A percentile compares a stretch with the other conserved stretches of the same genome.
Evolutionary conservation across 2,888 invertebrate genomes (phyloP).

Genomic region (Acronicta aceris): DNA sequence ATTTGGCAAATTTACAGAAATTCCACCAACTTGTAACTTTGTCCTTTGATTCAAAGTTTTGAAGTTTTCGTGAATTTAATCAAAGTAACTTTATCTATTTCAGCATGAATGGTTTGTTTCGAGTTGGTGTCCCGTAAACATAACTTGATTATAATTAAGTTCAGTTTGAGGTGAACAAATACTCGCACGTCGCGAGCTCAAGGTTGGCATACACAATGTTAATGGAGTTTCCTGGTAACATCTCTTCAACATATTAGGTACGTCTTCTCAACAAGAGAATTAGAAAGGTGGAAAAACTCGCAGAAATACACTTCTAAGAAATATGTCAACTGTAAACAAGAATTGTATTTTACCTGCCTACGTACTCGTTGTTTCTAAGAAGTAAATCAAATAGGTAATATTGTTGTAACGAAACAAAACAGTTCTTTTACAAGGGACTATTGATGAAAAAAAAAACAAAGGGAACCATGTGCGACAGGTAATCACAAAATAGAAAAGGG

Average conservation of each 20-base stretch:
- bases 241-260: neutral
- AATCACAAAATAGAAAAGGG: neutral
- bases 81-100: constrained; percentile 69
- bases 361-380: neutral
- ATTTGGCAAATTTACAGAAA: constrained; percentile 52
- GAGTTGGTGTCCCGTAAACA: constrained; percentile 53
- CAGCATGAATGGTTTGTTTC: constrained; percentile 59
- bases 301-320: neutral
- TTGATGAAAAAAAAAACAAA: neutral
- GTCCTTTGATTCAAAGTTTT: constrained; percentile 63
- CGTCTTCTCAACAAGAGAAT: neutral
- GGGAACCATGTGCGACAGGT: neutral
- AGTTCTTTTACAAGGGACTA: neutral
- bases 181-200: constrained; percentile 1
- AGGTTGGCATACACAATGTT: neutral
- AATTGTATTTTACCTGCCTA: neutral
- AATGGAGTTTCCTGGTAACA: neutral
- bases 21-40: constrained; percentile 58
- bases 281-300: neutral
- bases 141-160: constrained; percentile 57
- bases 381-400: neutral
- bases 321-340: neutral
- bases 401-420: neutral
- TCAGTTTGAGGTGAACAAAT: constrained; percentile 37
- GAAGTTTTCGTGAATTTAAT: constrained; percentile 66